Conservation (phyloP, 2,113 vertebrate species). For the Cynopterus brachyotis region DNA sequence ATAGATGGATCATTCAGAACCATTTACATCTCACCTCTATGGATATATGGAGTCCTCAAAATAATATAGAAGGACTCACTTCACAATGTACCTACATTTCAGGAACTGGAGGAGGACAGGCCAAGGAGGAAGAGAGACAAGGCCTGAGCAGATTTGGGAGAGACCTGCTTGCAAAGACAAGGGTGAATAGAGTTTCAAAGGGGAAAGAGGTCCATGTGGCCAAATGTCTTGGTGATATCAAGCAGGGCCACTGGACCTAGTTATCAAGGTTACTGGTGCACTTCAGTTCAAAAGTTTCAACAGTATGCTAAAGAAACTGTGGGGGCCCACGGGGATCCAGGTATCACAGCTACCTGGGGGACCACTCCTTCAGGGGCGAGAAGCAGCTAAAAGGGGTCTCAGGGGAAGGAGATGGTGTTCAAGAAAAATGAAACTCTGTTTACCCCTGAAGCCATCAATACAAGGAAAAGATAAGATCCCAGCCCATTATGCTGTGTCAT, state of each 20-base stretch:
- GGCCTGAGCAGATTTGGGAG: background rate
- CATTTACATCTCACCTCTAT: background rate
- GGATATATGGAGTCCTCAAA: background rate
- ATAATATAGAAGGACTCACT: background rate
- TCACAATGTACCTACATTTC: background rate
- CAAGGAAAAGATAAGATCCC: conserved; percentile 34
- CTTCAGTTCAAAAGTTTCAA: background rate
- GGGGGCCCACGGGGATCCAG: background rate
- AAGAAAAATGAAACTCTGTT: background rate
- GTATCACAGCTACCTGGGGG: background rate
- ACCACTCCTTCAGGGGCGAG: background rate
- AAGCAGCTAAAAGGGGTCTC: background rate
- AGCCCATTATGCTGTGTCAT: background rate
- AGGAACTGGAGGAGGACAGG: background rate
- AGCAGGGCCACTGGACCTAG: background rate
- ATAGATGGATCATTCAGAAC: background rate
- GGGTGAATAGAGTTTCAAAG: background rate
- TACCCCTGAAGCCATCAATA: background rate
- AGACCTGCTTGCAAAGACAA: background rate
- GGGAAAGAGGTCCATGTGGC: background rate
- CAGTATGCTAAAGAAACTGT: background rate
- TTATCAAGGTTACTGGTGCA: background rate
- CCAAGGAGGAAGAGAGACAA: background rate
- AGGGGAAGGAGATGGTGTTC: background rate
- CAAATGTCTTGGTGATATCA: background rate